Evolutionary conservation across 2,797 vertebrate species (phyloP).

Genomic region (Otus scops): DNA sequence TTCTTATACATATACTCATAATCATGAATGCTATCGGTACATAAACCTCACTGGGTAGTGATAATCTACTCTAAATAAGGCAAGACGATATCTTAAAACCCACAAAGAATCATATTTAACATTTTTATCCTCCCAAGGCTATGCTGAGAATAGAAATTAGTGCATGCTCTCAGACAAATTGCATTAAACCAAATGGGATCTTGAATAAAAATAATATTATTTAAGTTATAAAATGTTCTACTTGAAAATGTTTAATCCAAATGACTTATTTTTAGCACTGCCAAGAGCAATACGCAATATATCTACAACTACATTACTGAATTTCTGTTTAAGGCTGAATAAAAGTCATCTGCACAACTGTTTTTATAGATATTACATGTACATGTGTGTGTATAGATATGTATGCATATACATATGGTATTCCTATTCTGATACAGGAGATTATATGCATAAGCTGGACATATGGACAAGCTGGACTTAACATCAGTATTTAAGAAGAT

Average conservation of each 20-base stretch:
- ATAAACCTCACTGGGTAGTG: neutral
- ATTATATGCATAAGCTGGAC: neutral
- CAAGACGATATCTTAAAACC: neutral
- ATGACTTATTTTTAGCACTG: conserved; percentile 52
- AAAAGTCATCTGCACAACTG: neutral
- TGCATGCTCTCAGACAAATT: conserved; percentile 27
- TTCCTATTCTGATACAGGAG: neutral
- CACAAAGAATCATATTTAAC: neutral
- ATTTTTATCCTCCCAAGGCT: conserved; percentile 30
- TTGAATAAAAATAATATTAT: conserved; percentile 58
- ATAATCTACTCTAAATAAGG: conserved; percentile 26
- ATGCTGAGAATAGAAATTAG: conserved; percentile 17
- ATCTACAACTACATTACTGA: conserved; percentile 24
- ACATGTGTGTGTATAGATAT: neutral
- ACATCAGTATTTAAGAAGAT: neutral
- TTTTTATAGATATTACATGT: neutral
- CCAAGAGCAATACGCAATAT: conserved; percentile 27
- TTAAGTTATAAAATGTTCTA: conserved; percentile 42
- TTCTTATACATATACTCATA: neutral
- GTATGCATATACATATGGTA: too few species aligned
- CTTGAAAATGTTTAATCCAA: conserved; percentile 49
- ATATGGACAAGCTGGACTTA: neutral
- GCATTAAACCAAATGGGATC: conserved; percentile 26
- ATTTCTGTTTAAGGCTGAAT: conserved; percentile 45
- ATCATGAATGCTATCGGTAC: neutral